Evolutionary conservation across 1,140 invertebrate genomes (phyloP).

Genomic region (Magallana angulata): DNA sequence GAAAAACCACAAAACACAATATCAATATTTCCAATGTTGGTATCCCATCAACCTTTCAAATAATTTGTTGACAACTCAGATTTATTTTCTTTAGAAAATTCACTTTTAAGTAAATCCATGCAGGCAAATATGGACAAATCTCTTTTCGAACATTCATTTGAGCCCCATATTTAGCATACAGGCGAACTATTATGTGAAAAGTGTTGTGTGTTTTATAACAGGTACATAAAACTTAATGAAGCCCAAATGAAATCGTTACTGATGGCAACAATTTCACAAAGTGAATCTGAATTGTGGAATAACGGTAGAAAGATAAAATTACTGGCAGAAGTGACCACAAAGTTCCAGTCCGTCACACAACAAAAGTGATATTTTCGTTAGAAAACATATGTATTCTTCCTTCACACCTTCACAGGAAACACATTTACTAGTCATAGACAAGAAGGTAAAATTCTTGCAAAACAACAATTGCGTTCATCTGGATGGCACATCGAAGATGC

Average conservation of each 20-base stretch:
- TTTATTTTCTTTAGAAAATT: neutral
- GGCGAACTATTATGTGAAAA: too few species aligned
- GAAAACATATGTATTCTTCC: too few species aligned
- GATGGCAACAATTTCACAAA: neutral
- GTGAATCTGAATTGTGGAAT: neutral
- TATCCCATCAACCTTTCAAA: neutral
- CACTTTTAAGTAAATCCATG: too few species aligned
- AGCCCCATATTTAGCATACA: too few species aligned
- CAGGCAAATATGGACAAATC: too few species aligned
- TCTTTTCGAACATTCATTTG: too few species aligned
- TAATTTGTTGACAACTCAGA: neutral
- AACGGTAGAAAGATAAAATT: neutral
- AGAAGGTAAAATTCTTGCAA: too few species aligned
- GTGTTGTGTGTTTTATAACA: neutral
- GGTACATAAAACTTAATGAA: neutral
- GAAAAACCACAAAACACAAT: neutral
- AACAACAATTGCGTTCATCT: neutral
- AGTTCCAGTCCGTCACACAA: neutral
- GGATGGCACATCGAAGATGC: neutral
- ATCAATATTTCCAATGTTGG: neutral
- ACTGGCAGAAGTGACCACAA: slow-evolving; percentile 13
- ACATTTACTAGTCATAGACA: too few species aligned
- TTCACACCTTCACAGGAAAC: too few species aligned
- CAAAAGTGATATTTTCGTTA: too few species aligned
- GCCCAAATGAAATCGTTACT: neutral